Evolutionary conservation across 2,113 vertebrate genomes (phyloP), one percentile per base, ranked within the genome.

Genomic region (Strigops habroptila): DNA sequence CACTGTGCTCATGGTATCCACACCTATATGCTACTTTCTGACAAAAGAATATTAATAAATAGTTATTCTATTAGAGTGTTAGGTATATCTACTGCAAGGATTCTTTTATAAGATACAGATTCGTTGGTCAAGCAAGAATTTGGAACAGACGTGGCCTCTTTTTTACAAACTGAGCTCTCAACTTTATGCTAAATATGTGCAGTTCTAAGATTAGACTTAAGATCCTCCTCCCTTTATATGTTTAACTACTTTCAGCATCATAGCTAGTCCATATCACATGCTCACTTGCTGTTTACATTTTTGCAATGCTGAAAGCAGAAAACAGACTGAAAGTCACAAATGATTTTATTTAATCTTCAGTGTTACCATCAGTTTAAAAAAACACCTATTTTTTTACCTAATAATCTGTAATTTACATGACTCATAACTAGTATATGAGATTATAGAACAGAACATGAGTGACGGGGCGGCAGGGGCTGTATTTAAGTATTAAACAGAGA

Each of bases 31-130:
- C 69, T 65, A 53, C 33, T 82, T 96, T 94, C 70, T 93, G 88
- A 92, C 77, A 86, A 68, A 82, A 93, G 62, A 92, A 73, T 90
- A 86, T 60, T 75, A 91, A 30, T 31, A 95, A 91, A 18, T 69
- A 52, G 65, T 39, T 91, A 75, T 93, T 84, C 52, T 73, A 69
- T 85, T 71, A 35, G 46, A 86, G 75, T 18, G 13, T 48, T 81
- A 86, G 30, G 37, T 65, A 10, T 79, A 92, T 79, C 70, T 85
- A 33, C 48, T 77, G 44, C 46, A 85, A 87, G 31, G 35, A 71
- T 65, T 84, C 35, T 86, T 65, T 55, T 22, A 8, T 51, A 70
- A 75, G 85, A 93, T 33, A 86, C 0, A 3, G 17, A 63, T 75
- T 80, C 68, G 28, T 55, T 92, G 39, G 24, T 60, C 43, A 84